Evolutionary conservation across 2,113 vertebrate genomes (phyloP), one percentile per base, ranked within the genome.

Genomic region (Neomonachus schauinslandi): DNA sequence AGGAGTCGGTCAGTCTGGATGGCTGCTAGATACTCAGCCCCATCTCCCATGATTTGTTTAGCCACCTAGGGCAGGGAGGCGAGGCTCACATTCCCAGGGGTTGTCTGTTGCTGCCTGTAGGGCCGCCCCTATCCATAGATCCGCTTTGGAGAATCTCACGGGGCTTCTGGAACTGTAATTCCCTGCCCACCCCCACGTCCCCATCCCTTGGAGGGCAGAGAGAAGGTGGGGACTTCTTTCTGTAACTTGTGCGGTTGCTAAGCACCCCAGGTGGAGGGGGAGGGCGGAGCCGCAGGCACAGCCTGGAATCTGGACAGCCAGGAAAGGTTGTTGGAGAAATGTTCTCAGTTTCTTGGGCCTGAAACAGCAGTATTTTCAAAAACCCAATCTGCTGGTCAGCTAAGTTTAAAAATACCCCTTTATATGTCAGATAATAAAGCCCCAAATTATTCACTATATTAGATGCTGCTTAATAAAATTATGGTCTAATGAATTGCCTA

Each of bases 381-480:
- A 89, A 96, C 7, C 81, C 91, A 92, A 42, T 92, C 94, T 87
- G 72, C 63, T 81, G 36, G 53, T 97, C 89, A 59, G 63, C 90
- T 16, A 81, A 86, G 69, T 97, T 95, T 67, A 72, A 94, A 97
- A 97, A 95, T 46, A 92, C 28, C 72, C 57, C 90, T 82, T 88
- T 97, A 81, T 93, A 84, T 79, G 94, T 95, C 79, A 76, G 91
- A 91, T 94, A 94, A 59, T 71, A 95, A 94, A 85, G 69, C 92
- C 90, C 82, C 81, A 81, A 89, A 88, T 92, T 71, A 88, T 91
- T 95, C 91, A 72, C 13, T n/a, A 2, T 92, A 53, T 94, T 83
- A 95, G 96, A 63, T 22, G 55, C 72, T 49, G 69, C 69, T 65
- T 97, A 92, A 97, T 97, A 92, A 96, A 92, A 92, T 81, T 4